Percentiles rank a stretch among this genome's conserved stretches.
Conservation (phyloP, 2,888 invertebrate genomes). For the Patella depressa region DNA sequence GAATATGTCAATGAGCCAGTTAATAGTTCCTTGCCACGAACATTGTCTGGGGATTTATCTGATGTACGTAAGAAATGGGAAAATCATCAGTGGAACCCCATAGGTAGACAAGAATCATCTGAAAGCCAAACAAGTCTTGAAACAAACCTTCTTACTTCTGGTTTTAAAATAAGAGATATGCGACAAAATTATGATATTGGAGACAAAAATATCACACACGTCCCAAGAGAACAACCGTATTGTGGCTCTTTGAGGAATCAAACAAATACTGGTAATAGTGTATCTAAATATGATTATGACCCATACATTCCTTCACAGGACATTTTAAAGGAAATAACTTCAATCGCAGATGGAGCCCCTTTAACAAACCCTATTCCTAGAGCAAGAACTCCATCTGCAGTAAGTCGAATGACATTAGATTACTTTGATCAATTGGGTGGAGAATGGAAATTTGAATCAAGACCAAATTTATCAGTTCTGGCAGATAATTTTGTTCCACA, state of each 20-base stretch:
- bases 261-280: background rate
- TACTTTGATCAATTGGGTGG: conserved; percentile 55
- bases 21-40: conserved; percentile 34
- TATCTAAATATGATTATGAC: conserved; percentile 33
- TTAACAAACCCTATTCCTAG: conserved; percentile 36
- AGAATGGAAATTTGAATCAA: conserved; percentile 48
- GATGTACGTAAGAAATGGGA: conserved; percentile 40
- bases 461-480: background rate
- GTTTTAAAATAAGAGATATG: no score
- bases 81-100: conserved; percentile 29
- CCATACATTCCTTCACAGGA: conserved; percentile 53
- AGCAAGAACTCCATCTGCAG: conserved; percentile 41
- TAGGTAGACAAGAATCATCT: conserved; percentile 15
- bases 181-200: no score
- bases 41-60: conserved; percentile 45
- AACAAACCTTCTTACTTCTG: no score
- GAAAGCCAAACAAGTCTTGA: background rate
- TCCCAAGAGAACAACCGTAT: background rate
- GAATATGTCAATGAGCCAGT: conserved; percentile 8
- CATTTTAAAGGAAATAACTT: conserved; percentile 50
- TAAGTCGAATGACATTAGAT: conserved; percentile 53
- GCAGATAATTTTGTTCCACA: background rate
- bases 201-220: background rate
- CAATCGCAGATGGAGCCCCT: conserved; percentile 40
- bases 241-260: background rate